Evolutionary conservation across 2,888 invertebrate species (phyloP).

Genomic region (Hyles lineata): DNA sequence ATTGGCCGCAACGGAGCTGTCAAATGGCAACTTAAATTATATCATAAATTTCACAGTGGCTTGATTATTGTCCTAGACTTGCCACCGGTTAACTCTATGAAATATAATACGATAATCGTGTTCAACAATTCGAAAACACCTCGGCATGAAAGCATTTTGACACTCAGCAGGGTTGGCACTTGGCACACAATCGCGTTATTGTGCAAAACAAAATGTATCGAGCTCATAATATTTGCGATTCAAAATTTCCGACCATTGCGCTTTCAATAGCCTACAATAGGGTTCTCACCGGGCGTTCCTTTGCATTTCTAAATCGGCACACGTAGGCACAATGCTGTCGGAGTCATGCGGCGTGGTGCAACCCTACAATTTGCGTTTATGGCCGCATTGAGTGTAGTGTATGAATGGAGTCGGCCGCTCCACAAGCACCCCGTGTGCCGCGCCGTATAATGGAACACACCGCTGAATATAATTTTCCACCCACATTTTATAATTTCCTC

Average conservation of each 20-base stretch:
- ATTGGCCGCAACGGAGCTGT: background rate
- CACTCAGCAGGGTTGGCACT: slow-evolving; percentile 12
- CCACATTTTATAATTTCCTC: slow-evolving; percentile 53
- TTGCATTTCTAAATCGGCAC: slow-evolving; percentile 13
- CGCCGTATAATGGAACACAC: slow-evolving; percentile 53
- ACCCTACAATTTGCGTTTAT: slow-evolving; percentile 64
- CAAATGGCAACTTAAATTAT: background rate
- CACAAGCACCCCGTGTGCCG: slow-evolving; percentile 44
- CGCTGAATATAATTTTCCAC: slow-evolving; percentile 53
- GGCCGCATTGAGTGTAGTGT: slow-evolving; percentile 54
- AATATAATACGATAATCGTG: background rate
- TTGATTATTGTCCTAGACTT: background rate
- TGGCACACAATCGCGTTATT: background rate
- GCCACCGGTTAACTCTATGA: background rate
- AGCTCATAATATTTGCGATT: slow-evolving; percentile 5
- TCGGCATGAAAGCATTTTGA: background rate
- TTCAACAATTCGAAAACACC: background rate
- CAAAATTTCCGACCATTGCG: background rate
- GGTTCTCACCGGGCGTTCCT: slow-evolving; percentile 14
- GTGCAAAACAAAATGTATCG: background rate
- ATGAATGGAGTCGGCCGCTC: slow-evolving; percentile 59
- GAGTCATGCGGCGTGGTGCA: slow-evolving; percentile 45
- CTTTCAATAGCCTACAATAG: slow-evolving; percentile 6
- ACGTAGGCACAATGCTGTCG: slow-evolving; percentile 29
- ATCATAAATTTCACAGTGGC: background rate